Conservation (phyloP, 2,888 invertebrate species). For the Torymus aiolomorphi region DNA sequence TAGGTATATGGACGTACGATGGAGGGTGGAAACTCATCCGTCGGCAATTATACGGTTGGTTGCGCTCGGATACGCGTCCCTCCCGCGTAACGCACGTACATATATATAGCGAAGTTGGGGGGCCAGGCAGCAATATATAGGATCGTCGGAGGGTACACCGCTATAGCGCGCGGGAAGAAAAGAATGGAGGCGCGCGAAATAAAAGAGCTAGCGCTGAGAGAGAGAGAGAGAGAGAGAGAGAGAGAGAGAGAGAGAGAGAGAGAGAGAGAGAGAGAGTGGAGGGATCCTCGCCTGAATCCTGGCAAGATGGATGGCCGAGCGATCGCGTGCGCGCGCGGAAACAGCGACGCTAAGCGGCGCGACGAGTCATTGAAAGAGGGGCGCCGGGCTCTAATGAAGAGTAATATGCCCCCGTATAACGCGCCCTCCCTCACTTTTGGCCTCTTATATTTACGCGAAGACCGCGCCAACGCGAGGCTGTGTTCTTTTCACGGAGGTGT, state of each 20-base stretch:
- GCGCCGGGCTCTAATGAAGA: conserved; percentile 70
- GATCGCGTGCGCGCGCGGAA: conserved; percentile 60
- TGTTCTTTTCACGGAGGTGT: too few species aligned
- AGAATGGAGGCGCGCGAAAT: conserved; percentile 60
- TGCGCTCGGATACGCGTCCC: conserved; percentile 73
- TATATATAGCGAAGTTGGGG: conserved; percentile 65
- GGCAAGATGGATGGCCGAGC: conserved; percentile 70
- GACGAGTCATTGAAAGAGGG: conserved; percentile 74
- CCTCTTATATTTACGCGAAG: too few species aligned
- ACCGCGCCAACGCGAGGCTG: too few species aligned
- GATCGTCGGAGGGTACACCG: conserved; percentile 58
- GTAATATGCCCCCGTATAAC: conserved; percentile 63
- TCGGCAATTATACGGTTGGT: conserved; percentile 74
- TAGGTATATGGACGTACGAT: not conserved
- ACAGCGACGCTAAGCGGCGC: conserved; percentile 70
- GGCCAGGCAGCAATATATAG: conserved; percentile 60
- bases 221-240: conserved; percentile 45
- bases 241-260: conserved; percentile 46
- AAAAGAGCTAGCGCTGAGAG: conserved; percentile 50
- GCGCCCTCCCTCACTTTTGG: conserved; percentile 10
- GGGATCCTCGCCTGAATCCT: conserved; percentile 10
- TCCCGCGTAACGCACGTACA: conserved; percentile 67
- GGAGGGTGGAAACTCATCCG: conserved; percentile 58
- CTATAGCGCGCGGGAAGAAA: conserved; percentile 55
- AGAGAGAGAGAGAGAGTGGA: conserved; percentile 46